phyloP scores from a whole-genome alignment of 1,140 invertebrate genomes.

The Gonatopus flavifemur region DNA sequence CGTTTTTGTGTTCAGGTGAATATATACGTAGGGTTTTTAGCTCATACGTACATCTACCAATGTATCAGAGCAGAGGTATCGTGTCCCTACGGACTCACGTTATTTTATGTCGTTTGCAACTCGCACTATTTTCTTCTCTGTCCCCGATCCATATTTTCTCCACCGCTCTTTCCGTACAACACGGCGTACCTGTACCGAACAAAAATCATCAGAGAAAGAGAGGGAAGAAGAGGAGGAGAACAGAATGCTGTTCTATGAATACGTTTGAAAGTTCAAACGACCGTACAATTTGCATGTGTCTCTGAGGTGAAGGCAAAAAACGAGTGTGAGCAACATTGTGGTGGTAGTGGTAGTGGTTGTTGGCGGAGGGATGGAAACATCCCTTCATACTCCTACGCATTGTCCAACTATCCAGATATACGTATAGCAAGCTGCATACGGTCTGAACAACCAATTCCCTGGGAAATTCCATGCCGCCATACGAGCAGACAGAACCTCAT shows the following conservation, averaged over 20 bases:
- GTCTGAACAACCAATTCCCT: too few relatives aligned
- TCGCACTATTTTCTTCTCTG: constrained; percentile 20
- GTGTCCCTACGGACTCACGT: constrained; percentile 28
- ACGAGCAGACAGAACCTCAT: constrained; percentile 22
- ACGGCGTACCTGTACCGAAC: constrained; percentile 13
- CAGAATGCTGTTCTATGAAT: constrained; percentile 37
- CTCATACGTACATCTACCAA: constrained; percentile 13
- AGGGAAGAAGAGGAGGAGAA: constrained; percentile 18
- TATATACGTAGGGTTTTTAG: not conserved
- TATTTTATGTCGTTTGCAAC: constrained; percentile 38
- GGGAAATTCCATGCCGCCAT: not conserved
- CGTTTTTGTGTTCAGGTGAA: not conserved
- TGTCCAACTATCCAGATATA: not conserved
- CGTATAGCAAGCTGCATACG: constrained; percentile 6
- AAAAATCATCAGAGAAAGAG: constrained; percentile 14
- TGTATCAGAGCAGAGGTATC: constrained; percentile 11
- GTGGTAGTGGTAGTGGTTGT: too few relatives aligned
- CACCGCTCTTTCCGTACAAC: constrained; percentile 4
- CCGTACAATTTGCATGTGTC: constrained; percentile 38
- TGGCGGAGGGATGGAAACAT: not conserved
- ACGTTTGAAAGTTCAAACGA: constrained; percentile 43
- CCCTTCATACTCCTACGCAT: not conserved
- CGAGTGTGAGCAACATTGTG: too few relatives aligned
- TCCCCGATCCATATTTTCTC: constrained; percentile 15
- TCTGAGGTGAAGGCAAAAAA: constrained; percentile 4